Base-by-base conservation (phyloP, 2,888 invertebrate genomes). In the Odontocerum albicorne region DNA sequence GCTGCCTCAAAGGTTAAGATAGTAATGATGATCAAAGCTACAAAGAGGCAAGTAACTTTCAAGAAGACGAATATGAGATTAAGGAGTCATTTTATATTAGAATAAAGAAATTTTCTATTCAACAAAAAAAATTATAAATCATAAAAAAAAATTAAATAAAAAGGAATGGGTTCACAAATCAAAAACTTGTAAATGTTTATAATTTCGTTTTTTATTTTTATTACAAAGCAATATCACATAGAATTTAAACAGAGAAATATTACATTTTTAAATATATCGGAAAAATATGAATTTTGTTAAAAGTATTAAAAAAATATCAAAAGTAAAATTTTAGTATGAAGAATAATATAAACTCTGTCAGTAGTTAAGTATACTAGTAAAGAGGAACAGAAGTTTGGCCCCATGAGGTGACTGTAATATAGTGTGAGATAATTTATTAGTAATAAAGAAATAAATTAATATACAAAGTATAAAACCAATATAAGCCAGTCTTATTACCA, bases 181-280 rank as follows among this genome's bases (percentile, higher is more conserved):
- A n/a, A n/a, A n/a, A n/a, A n/a, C n/a, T n/a, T n/a, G n/a, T n/a
- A n/a, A n/a, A n/a, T n/a, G 7, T 20, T 40, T 40, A 20, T 49
- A 49, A 45, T 59, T 54, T 47, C 33, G 32, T 50, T 50, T 49
- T 16, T 50, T 59, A 46, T 55, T 52, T 57, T 60, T 55, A 57
- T 56, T 61, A 58, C 58, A 56, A 55, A 58, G 58, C 61, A 49
- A 59, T 61, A 61, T 61, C 61, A 58, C 61, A 61, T 52, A 55
- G 45, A 49, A 61, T 58, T 53, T 46, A 55, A 61, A 61, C 55
- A 56, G 55, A 54, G 56, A 47, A 56, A 42, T 40, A 45, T 54
- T 60, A 59, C 36, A 54, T 59, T 59, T 56, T 59, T 56, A 59
- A 46, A 58, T 55, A 46, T 49, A 31, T 36, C 39, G 38, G 22